phyloP scores from a whole-genome alignment of 1,140 invertebrate species.

The Drosophila ambigua region DNA sequence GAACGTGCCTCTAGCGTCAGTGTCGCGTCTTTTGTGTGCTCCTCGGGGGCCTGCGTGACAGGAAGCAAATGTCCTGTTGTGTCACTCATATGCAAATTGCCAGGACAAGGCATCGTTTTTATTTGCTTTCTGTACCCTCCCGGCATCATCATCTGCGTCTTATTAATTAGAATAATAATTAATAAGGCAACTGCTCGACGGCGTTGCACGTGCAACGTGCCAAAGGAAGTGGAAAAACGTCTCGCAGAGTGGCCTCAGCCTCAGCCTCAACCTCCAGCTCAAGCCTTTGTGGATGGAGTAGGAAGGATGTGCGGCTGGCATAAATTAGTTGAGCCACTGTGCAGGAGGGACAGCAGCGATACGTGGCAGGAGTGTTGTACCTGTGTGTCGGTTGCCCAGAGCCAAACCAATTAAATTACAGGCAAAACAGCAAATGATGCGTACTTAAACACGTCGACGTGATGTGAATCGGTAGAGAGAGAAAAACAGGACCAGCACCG shows the following conservation, averaged over 20 bases:
- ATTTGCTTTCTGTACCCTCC: not conserved
- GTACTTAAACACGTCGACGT: conserved; percentile 82
- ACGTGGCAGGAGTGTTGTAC: conserved; percentile 52
- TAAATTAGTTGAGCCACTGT: conserved; percentile 62
- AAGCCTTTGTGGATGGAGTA: conserved; percentile 9
- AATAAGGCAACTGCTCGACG: conserved; percentile 73
- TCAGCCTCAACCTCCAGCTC: conserved; percentile 4
- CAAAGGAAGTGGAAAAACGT: conserved; percentile 14
- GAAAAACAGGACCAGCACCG: not conserved
- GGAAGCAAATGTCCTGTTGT: conserved; percentile 81
- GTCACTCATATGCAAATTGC: conserved; percentile 83
- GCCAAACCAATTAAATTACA: conserved; percentile 80
- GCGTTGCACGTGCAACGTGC: conserved; percentile 58
- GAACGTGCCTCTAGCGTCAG: conserved; percentile 52
- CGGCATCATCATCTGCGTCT: conserved; percentile 51
- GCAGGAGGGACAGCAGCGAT: conserved; percentile 1
- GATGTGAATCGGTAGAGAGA: conserved; percentile 45
- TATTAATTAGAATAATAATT: conserved; percentile 84
- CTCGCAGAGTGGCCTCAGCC: conserved; percentile 10
- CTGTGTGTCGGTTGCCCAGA: conserved; percentile 33
- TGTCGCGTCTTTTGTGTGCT: conserved; percentile 55
- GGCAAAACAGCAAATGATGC: conserved; percentile 75
- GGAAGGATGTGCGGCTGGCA: conserved; percentile 21
- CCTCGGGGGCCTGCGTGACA: conserved; percentile 55
- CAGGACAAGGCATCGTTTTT: conserved; percentile 24